These are phyloP conservation scores for Lepisosteus osseus DNA, from an alignment of 2,113 vertebrate genomes.

Conservation along the genomic window DNA sequence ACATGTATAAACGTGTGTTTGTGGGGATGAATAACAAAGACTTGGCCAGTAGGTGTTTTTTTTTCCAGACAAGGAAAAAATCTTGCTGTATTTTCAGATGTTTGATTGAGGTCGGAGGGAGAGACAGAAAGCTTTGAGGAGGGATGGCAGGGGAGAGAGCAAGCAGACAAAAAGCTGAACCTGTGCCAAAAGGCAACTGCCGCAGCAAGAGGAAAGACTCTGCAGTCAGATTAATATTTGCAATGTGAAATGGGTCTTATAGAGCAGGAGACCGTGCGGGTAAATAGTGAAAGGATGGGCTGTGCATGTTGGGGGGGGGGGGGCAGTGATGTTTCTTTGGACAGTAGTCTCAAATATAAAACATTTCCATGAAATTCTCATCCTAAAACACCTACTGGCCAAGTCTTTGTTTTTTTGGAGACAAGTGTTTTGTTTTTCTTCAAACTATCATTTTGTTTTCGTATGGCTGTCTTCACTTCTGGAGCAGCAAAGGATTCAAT, in stretches of 20 bases:
- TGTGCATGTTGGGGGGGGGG: neutral
- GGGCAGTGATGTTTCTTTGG: too few species aligned
- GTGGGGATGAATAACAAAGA: conserved; percentile 1
- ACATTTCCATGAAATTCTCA: neutral
- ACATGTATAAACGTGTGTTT: neutral
- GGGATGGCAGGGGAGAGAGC: conserved; percentile 11
- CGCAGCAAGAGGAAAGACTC: conserved; percentile 49
- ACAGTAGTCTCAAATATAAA: neutral
- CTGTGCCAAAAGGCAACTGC: conserved; percentile 51
- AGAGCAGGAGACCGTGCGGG: neutral
- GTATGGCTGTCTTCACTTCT: too few species aligned
- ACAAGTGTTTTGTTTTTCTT: too few species aligned
- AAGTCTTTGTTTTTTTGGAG: neutral
- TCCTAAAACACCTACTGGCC: too few species aligned
- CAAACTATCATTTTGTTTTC: too few species aligned
- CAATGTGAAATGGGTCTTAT: conserved; percentile 7
- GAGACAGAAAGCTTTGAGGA: conserved; percentile 16
- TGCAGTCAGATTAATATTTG: conserved; percentile 38
- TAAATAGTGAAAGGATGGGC: neutral
- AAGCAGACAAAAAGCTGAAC: conserved; percentile 53
- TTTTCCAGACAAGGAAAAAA: neutral
- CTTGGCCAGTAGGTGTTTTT: neutral
- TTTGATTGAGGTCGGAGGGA: conserved; percentile 20
- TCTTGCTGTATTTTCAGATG: conserved; percentile 1
- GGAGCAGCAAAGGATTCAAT: too few species aligned